phyloP scores from a whole-genome alignment of 2,888 invertebrate genomes.

The Mayetiola destructor region DNA sequence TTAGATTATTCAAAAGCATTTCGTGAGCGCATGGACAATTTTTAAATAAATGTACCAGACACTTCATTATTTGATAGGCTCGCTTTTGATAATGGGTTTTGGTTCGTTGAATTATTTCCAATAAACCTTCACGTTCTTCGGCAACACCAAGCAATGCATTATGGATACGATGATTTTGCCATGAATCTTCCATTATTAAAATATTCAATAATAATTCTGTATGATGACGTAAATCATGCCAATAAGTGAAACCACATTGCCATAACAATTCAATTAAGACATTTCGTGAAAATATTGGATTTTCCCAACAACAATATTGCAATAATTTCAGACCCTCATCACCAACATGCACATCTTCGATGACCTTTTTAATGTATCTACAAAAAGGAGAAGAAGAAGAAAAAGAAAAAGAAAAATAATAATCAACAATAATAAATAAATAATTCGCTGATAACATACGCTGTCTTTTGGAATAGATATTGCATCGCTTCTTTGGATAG shows the following conservation, averaged over 20 bases:
- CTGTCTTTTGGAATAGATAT: constrained; percentile 64
- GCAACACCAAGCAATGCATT: constrained; percentile 79
- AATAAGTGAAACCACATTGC: constrained; percentile 78
- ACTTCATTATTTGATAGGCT: constrained; percentile 93
- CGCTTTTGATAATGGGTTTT: constrained; percentile 93
- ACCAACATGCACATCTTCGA: constrained; percentile 83
- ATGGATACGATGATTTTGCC: constrained; percentile 89
- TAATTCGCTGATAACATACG: constrained; percentile 37
- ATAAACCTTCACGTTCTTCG: constrained; percentile 77
- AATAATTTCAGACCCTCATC: constrained; percentile 82
- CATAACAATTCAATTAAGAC: constrained; percentile 82
- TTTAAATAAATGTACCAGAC: constrained; percentile 78
- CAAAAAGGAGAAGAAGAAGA: constrained; percentile 19
- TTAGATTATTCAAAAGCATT: constrained; percentile 61
- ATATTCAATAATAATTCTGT: constrained; percentile 78
- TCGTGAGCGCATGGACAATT: constrained; percentile 68
- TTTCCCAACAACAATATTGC: constrained; percentile 94
- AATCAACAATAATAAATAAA: constrained; percentile 17
- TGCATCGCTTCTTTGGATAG: constrained; percentile 64
- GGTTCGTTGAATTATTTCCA: constrained; percentile 83
- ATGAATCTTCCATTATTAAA: constrained; percentile 82
- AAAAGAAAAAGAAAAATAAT: not conserved
- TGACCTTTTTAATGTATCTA: constrained; percentile 84
- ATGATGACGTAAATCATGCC: constrained; percentile 85
- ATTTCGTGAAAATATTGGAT: constrained; percentile 79